A percentile compares a stretch with the other conserved stretches of the same genome.
Evolutionary conservation across 2,797 vertebrate species (phyloP).

Genomic region (Megaceryle alcyon): DNA sequence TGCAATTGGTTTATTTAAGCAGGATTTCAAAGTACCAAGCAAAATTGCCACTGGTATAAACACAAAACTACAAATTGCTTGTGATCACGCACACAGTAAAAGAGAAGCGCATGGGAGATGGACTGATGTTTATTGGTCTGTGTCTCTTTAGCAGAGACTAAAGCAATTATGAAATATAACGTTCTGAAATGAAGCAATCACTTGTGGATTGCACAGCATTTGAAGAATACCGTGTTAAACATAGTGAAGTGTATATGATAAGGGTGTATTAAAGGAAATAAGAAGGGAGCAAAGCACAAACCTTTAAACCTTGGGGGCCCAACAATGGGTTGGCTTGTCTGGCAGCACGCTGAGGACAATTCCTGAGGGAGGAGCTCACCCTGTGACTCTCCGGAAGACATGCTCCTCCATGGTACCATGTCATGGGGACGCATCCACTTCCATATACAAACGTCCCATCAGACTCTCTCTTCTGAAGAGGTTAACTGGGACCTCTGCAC

Average conservation of each 20-base stretch:
- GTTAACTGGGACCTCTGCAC: not conserved
- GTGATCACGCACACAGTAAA: not conserved
- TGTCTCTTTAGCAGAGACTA: not conserved
- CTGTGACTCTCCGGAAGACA: not conserved
- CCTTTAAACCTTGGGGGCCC: not conserved
- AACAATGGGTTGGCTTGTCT: not conserved
- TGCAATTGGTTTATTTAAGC: not conserved
- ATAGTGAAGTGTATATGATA: not conserved
- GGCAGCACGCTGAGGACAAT: not conserved
- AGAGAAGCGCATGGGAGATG: not conserved
- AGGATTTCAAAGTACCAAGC: not conserved
- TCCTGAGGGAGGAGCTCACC: not conserved
- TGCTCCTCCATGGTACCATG: not conserved
- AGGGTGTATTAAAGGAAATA: not conserved
- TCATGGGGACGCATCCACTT: not conserved
- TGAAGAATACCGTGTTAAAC: not conserved
- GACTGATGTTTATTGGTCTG: not conserved
- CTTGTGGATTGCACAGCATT: not conserved
- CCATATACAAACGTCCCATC: not conserved
- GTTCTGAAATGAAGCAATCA: not conserved
- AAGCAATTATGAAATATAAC: not conserved
- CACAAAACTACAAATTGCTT: not conserved
- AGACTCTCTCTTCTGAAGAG: not conserved
- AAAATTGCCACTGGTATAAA: constrained; percentile 3
- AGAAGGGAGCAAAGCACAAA: not conserved